Evolutionary conservation across 2,888 invertebrate species (phyloP).

Genomic region (Eucera pruinosa): DNA sequence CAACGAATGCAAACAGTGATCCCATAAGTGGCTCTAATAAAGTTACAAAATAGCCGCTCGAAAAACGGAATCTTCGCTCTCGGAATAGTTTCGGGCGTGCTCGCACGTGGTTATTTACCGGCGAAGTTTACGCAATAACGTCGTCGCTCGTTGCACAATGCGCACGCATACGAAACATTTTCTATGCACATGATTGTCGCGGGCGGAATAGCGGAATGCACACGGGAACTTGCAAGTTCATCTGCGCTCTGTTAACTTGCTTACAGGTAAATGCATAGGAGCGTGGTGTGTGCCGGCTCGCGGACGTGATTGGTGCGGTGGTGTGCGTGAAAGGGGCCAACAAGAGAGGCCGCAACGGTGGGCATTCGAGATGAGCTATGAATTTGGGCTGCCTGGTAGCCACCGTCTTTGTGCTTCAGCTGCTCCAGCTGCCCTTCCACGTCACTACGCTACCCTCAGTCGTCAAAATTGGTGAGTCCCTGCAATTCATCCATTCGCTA

Average conservation of each 20-base stretch:
- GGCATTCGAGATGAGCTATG: constrained; percentile 84
- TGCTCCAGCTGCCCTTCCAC: constrained; percentile 75
- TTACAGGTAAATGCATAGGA: constrained; percentile 67
- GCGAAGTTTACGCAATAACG: constrained; percentile 13
- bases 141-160: neutral
- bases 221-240: constrained; percentile 17
- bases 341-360: constrained; percentile 73
- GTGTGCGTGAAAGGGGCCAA: constrained; percentile 71
- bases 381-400: constrained; percentile 83
- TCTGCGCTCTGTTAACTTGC: constrained; percentile 32
- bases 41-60: too few species aligned
- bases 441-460: constrained; percentile 80
- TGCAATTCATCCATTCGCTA: neutral
- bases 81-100: neutral
- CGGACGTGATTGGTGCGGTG: constrained; percentile 63
- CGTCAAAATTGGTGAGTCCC: constrained; percentile 82
- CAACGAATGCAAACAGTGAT: too few species aligned
- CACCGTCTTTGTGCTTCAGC: constrained; percentile 79
- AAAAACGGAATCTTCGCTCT: too few species aligned
- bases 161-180: neutral
- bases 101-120: constrained; percentile 5
- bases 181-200: constrained; percentile 12
- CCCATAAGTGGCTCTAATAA: too few species aligned
- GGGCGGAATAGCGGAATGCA: neutral
- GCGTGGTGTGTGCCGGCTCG: constrained; percentile 51